These are phyloP conservation scores for Setophaga petechia DNA, from an alignment of 2,113 vertebrate species.

Conservation along the genomic window DNA sequence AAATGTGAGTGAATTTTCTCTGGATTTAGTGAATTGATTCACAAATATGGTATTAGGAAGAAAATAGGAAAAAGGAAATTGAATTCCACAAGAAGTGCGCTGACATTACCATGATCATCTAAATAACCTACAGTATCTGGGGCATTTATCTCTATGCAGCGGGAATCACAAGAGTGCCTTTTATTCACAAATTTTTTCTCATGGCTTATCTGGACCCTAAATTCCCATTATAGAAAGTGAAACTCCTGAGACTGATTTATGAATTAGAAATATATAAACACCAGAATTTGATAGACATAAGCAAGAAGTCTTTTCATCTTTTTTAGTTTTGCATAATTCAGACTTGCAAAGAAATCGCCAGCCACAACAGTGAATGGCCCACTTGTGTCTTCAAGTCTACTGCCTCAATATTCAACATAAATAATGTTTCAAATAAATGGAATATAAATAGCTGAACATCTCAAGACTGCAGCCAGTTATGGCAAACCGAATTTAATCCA, in stretches of 20 bases:
- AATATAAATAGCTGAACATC: not conserved
- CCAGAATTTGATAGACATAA: not conserved
- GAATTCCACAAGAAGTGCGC: not conserved
- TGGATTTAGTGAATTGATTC: not conserved
- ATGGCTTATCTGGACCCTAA: not conserved
- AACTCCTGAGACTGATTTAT: not conserved
- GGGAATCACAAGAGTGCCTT: not conserved
- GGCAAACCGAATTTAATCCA: not conserved
- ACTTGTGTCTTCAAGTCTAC: not conserved
- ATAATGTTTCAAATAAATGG: not conserved
- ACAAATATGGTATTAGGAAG: not conserved
- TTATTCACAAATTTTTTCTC: not conserved
- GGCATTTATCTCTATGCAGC: not conserved
- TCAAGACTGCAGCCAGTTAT: not conserved
- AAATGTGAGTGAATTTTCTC: not conserved
- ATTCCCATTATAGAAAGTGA: not conserved
- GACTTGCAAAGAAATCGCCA: not conserved
- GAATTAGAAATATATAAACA: not conserved
- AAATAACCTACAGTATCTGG: not conserved
- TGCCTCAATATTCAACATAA: not conserved
- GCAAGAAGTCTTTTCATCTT: not conserved
- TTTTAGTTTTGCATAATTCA: not conserved
- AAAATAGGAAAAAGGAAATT: conserved; percentile 24
- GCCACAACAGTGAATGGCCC: not conserved
- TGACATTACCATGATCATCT: not conserved